A percentile compares a stretch with the other conserved stretches of the same genome.
Conservation (phyloP, 2,797 vertebrate species). For the Myotis pilosus region DNA sequence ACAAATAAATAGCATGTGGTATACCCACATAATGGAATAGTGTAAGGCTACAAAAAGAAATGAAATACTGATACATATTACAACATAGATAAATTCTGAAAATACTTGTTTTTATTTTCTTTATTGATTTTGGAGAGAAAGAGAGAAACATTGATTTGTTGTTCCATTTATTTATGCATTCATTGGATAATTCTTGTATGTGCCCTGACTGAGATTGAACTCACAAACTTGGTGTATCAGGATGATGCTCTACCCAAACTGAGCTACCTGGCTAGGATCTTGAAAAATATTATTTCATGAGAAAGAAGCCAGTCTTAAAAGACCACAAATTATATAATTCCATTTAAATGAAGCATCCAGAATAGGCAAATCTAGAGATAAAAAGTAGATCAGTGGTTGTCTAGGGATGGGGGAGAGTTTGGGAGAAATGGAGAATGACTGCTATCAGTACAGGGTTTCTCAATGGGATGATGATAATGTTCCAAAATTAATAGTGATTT, state of each 20-base stretch:
- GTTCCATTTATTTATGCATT: neutral
- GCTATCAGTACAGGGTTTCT: neutral
- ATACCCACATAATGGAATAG: neutral
- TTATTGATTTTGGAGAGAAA: neutral
- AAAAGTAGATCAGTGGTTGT: neutral
- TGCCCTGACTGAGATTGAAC: neutral
- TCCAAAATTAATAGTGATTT: neutral
- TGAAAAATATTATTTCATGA: neutral
- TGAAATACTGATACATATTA: neutral
- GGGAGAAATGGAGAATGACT: neutral
- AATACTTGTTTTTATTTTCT: neutral
- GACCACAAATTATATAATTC: neutral
- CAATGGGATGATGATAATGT: neutral
- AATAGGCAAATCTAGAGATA: neutral
- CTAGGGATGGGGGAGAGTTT: neutral
- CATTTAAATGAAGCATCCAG: neutral
- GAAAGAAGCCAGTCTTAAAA: neutral
- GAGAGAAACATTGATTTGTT: neutral
- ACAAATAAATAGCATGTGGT: neutral
- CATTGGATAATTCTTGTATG: neutral
- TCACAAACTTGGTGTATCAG: neutral
- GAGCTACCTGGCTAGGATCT: neutral
- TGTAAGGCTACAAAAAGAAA: neutral
- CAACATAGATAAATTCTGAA: neutral
- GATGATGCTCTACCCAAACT: neutral